These are phyloP conservation scores for Tenrec ecaudatus DNA, from an alignment of 2,113 vertebrate species.

Conservation along the genomic window DNA sequence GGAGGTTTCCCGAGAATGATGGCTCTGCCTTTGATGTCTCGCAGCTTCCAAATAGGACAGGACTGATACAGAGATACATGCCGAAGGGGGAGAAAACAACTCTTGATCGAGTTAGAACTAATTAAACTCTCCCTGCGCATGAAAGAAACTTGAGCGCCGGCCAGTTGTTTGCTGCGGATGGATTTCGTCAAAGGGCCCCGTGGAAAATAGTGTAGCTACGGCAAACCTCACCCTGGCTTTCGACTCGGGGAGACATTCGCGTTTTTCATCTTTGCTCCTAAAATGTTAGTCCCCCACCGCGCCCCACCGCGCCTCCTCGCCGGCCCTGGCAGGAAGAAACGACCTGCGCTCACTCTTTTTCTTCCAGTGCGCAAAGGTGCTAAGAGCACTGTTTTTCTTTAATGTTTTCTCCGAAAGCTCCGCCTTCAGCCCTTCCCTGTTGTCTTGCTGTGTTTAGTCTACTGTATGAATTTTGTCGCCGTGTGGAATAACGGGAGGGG, in stretches of 20 bases:
- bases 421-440: constrained; percentile 71
- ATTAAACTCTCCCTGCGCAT: constrained; percentile 76
- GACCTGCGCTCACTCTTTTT: constrained; percentile 37
- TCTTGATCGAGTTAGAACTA: constrained; percentile 81
- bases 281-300: background rate
- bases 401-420: constrained; percentile 73
- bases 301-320: too few relatives aligned
- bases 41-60: constrained; percentile 76
- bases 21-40: constrained; percentile 80
- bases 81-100: constrained; percentile 66
- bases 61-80: constrained; percentile 76
- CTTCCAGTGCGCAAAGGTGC: constrained; percentile 47
- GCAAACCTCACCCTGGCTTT: constrained; percentile 52
- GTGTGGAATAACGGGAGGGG: constrained; percentile 74
- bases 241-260: constrained; percentile 45
- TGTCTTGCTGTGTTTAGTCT: constrained; percentile 87
- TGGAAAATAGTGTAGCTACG: constrained; percentile 76
- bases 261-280: background rate
- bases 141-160: constrained; percentile 78
- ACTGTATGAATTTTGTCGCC: constrained; percentile 81
- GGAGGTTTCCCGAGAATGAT: constrained; percentile 65
- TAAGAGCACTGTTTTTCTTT: constrained; percentile 60
- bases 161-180: constrained; percentile 79
- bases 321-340: constrained; percentile 12
- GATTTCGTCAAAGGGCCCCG: constrained; percentile 81